Conservation (phyloP, 2,888 invertebrate genomes). For the Leptopilina drosophilae region DNA sequence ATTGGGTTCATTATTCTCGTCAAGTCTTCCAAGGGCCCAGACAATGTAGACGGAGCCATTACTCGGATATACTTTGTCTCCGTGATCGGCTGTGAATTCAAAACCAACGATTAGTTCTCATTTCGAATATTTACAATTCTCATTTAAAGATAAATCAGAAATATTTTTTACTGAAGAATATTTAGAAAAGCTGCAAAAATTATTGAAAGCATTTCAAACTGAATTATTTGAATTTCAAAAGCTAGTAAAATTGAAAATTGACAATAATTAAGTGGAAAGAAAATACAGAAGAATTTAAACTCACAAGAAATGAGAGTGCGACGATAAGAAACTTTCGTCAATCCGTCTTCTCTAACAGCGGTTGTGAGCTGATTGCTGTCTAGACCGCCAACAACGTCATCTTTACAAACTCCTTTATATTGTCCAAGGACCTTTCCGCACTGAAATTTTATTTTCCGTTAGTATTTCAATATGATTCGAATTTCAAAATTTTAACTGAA, state of each 20-base stretch:
- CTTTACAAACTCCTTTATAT: conserved; percentile 91
- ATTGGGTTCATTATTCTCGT: conserved; percentile 87
- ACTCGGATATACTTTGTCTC: conserved; percentile 85
- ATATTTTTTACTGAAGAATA: no score
- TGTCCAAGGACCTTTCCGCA: conserved; percentile 92
- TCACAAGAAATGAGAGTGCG: conserved; percentile 86
- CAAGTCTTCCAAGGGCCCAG: conserved; percentile 91
- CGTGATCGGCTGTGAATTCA: conserved; percentile 82
- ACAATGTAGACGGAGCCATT: conserved; percentile 83
- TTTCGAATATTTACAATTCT: no score
- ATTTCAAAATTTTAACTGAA: no score
- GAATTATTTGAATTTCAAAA: no score
- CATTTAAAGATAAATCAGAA: no score
- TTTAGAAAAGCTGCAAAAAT: background rate
- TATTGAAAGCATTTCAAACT: no score
- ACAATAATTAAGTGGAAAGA: background rate
- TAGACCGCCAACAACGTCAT: conserved; percentile 88
- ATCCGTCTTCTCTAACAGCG: conserved; percentile 84
- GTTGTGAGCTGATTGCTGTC: conserved; percentile 90
- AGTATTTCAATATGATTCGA: background rate
- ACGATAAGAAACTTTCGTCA: conserved; percentile 88
- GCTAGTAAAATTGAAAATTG: no score
- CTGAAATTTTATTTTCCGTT: conserved; percentile 74
- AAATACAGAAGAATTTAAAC: conserved; percentile 59
- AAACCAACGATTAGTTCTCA: no score